A percentile compares a stretch with the other conserved stretches of the same genome.
phyloP scores from a whole-genome alignment of 37 sponge, comb jelly and placozoan species.

The Geodia barretti region DNA sequence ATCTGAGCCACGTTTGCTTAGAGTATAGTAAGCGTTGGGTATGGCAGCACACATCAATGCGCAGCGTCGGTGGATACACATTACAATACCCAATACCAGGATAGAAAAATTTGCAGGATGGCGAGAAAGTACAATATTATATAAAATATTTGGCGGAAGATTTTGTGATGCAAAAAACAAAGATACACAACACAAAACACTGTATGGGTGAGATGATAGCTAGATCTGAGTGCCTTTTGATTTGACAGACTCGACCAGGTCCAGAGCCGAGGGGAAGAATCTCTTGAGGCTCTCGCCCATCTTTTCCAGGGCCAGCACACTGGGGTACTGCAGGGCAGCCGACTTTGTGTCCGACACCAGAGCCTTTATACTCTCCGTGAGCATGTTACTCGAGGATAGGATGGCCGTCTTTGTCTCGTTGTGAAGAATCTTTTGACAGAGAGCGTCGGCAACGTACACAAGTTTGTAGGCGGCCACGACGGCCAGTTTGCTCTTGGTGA shows the following conservation, averaged over 20 bases:
- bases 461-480: slow-evolving; percentile 83
- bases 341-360: slow-evolving; percentile 76
- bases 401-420: slow-evolving; percentile 57
- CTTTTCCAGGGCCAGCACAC: slow-evolving; percentile 50
- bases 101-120: not conserved
- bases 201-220: not conserved
- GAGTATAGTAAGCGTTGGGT: too few relatives aligned
- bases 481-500: slow-evolving; percentile 61
- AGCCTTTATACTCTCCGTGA: slow-evolving; percentile 68
- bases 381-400: slow-evolving; percentile 54
- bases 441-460: slow-evolving; percentile 79
- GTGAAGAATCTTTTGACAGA: slow-evolving; percentile 80
- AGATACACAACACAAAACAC: not conserved
- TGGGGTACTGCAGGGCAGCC: slow-evolving; percentile 81
- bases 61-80: too few relatives aligned
- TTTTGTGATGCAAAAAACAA: not conserved
- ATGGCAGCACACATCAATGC: too few relatives aligned
- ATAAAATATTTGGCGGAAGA: not conserved
- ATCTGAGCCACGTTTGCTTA: too few relatives aligned
- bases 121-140: not conserved
- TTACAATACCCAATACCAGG: too few relatives aligned
- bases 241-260: slow-evolving; percentile 50
- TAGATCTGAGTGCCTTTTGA: slow-evolving; percentile 8
- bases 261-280: slow-evolving; percentile 52
- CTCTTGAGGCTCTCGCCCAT: slow-evolving; percentile 60